Evolutionary conservation across 2,113 vertebrate species (phyloP).

Genomic region (Garra rufa): DNA sequence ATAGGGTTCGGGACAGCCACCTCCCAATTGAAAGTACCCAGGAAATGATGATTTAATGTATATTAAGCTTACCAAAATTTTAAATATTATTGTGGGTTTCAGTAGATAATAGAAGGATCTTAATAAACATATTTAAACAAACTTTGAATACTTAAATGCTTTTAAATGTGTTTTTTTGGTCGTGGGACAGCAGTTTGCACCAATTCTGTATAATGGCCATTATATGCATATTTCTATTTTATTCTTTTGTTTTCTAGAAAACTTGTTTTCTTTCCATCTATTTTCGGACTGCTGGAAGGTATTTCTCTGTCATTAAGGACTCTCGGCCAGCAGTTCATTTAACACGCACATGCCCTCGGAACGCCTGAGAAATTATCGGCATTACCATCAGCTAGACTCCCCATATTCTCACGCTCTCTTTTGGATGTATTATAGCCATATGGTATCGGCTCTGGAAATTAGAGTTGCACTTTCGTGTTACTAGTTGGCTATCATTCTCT

Average conservation of each 20-base stretch:
- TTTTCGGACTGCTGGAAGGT: conserved; percentile 3
- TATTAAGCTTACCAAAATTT: no score
- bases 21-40: no score
- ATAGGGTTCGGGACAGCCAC: no score
- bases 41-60: no score
- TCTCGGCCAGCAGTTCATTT: conserved; percentile 36
- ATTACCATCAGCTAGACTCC: conserved; percentile 20
- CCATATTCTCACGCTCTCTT: neutral
- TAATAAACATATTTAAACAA: no score
- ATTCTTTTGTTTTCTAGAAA: neutral
- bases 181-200: no score
- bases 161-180: no score
- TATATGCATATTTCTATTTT: neutral
- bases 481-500: conserved; percentile 7
- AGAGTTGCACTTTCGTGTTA: conserved; percentile 11
- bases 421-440: conserved; percentile 25
- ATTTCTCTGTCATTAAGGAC: neutral
- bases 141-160: no score
- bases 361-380: conserved; percentile 19
- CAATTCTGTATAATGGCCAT: no score
- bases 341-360: conserved; percentile 35
- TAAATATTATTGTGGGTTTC: no score
- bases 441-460: conserved; percentile 13
- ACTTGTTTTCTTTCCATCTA: neutral
- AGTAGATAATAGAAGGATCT: no score